Conservation (phyloP, 2,113 vertebrate species). For the Trematomus loennbergii region DNA sequence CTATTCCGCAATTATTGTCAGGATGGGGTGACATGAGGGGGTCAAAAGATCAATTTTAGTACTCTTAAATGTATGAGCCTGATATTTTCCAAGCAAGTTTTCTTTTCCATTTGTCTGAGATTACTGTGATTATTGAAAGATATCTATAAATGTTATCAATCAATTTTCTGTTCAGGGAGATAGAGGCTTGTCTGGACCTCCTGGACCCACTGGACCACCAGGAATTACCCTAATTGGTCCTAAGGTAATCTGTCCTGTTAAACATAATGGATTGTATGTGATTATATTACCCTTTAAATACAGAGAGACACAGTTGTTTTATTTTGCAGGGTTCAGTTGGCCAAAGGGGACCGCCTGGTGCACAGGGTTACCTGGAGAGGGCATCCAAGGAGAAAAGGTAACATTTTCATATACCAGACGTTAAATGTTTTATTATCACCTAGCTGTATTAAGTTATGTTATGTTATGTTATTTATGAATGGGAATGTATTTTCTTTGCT, state of each 20-base stretch:
- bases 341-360: slow-evolving; percentile 67
- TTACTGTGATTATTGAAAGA: not conserved
- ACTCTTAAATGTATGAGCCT: no score
- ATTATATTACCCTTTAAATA: not conserved
- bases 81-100: no score
- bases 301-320: not conserved
- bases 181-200: slow-evolving; percentile 79
- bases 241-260: slow-evolving; percentile 80
- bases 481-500: no score
- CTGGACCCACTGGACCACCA: slow-evolving; percentile 80
- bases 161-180: slow-evolving; percentile 84
- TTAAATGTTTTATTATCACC: not conserved
- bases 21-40: no score
- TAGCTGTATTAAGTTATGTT: not conserved
- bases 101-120: not conserved
- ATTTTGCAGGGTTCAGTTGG: slow-evolving; percentile 84
- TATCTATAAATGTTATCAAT: not conserved
- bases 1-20: no score
- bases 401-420: not conserved
- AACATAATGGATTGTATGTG: not conserved
- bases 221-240: slow-evolving; percentile 81
- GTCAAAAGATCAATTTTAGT: no score
- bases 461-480: not conserved
- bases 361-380: slow-evolving; percentile 77
- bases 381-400: slow-evolving; percentile 88